Percentiles rank a stretch among this genome's conserved stretches.
phyloP scores from a whole-genome alignment of 2,113 vertebrate species.

The Rhabdomys dilectus region DNA sequence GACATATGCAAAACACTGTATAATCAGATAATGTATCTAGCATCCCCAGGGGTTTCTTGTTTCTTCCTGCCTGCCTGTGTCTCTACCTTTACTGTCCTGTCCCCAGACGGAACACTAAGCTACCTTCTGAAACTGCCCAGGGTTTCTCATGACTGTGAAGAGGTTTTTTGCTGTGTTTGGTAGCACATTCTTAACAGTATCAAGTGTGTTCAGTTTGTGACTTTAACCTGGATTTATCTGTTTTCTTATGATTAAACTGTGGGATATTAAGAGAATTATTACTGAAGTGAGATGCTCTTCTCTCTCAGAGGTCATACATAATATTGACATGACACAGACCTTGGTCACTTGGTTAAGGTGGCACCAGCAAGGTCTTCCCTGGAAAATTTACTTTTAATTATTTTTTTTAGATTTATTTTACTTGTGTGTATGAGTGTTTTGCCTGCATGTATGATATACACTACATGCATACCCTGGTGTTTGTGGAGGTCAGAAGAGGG shows the following conservation, averaged over 20 bases:
- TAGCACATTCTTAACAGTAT: background rate
- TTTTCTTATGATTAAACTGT: background rate
- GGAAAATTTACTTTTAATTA: background rate
- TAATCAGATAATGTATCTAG: background rate
- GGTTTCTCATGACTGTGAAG: background rate
- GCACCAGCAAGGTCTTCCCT: background rate
- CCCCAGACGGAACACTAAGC: background rate
- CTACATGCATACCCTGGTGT: background rate
- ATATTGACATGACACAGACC: background rate
- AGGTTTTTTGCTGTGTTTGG: background rate
- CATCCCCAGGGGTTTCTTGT: background rate
- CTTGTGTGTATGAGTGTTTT: background rate
- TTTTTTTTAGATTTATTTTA: background rate
- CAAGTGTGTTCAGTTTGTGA: background rate
- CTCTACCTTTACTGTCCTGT: background rate
- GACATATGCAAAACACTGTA: background rate
- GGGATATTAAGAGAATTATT: background rate
- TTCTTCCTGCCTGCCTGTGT: background rate
- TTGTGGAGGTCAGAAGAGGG: background rate
- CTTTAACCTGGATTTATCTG: background rate
- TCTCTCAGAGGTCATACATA: background rate
- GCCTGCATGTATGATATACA: background rate
- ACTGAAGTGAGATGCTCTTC: background rate
- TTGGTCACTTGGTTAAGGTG: background rate
- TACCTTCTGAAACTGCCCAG: background rate